These are phyloP conservation scores for Dolichotis patagonum DNA, from an alignment of 2,113 vertebrate genomes.

Conservation along the genomic window DNA sequence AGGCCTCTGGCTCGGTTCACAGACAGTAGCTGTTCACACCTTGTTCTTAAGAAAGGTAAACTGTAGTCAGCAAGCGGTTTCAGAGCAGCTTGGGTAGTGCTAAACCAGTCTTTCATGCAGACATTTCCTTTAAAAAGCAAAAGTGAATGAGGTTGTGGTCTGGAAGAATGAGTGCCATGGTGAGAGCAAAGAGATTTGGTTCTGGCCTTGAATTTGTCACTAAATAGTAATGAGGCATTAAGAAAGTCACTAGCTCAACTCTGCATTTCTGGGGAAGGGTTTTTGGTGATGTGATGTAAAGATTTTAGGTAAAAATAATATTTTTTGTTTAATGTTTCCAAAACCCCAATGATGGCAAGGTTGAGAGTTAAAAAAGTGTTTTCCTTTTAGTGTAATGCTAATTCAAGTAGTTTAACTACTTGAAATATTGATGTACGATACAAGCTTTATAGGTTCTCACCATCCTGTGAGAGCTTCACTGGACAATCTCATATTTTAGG, in stretches of 20 bases:
- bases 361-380: neutral
- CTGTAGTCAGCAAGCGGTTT: neutral
- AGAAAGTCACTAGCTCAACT: neutral
- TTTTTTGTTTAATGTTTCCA: neutral
- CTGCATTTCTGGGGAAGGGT: neutral
- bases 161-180: neutral
- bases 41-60: conserved; percentile 53
- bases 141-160: neutral
- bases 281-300: neutral
- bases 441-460: neutral
- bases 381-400: neutral
- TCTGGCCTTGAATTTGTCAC: neutral
- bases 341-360: neutral
- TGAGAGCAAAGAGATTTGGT: neutral
- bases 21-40: conserved; percentile 32
- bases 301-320: neutral
- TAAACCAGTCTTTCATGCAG: neutral
- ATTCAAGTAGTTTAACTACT: neutral
- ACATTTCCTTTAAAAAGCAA: conserved; percentile 19
- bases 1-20: neutral
- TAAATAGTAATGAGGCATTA: neutral
- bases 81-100: neutral
- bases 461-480: neutral
- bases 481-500: neutral
- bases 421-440: neutral